phyloP scores from a whole-genome alignment of 2,888 invertebrate species.

The Dexiosoma caninum region DNA sequence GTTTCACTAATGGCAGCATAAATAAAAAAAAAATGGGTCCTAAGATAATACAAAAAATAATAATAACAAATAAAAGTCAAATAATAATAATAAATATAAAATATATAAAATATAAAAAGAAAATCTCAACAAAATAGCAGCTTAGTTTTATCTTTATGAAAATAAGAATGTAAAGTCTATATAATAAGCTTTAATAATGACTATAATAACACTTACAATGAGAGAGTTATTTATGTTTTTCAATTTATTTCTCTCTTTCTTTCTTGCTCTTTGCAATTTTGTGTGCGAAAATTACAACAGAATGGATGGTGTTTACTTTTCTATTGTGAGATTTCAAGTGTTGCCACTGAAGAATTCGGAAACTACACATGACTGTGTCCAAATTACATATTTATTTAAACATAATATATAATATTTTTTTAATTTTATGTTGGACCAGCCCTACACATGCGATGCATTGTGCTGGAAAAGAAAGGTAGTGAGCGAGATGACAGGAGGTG shows the following conservation, averaged over 20 bases:
- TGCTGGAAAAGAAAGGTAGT: too few species aligned
- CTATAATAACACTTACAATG: conserved; percentile 30
- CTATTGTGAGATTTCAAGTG: too few species aligned
- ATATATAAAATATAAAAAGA: conserved; percentile 36
- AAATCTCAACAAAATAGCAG: conserved; percentile 36
- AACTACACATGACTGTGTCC: too few species aligned
- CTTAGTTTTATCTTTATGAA: conserved; percentile 18
- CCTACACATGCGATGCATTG: too few species aligned
- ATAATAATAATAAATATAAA: conserved; percentile 31
- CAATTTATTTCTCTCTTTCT: conserved; percentile 39
- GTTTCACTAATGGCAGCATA: conserved; percentile 42
- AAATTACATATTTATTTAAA: too few species aligned
- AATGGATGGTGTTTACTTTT: too few species aligned
- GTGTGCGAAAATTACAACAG: too few species aligned
- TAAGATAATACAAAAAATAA: not conserved
- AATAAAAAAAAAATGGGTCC: conserved; percentile 20
- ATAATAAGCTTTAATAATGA: conserved; percentile 41
- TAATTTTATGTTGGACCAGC: too few species aligned
- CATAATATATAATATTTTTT: too few species aligned
- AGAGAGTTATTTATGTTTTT: conserved; percentile 58
- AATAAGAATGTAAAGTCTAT: not conserved
- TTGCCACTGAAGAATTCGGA: too few species aligned
- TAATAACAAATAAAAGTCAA: not conserved
- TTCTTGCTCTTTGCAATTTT: not conserved
- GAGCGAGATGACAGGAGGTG: too few species aligned